Evolutionary conservation across 2,888 invertebrate species (phyloP).

Genomic region (Cephus pygmeus): DNA sequence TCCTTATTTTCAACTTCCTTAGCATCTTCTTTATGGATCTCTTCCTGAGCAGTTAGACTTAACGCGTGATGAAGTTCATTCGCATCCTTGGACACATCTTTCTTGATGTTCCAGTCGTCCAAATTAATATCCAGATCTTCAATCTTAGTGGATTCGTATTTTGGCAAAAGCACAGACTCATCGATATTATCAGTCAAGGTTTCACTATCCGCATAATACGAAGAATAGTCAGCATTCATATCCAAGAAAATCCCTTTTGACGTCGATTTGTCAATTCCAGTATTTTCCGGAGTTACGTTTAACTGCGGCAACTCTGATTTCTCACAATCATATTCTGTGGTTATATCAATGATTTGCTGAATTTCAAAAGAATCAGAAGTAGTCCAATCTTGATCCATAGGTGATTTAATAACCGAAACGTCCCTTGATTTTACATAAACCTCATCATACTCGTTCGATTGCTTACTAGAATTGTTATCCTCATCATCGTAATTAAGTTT

Average conservation of each 20-base stretch:
- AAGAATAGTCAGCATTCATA: slow-evolving; percentile 6
- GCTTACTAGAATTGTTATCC: background rate
- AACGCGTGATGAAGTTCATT: slow-evolving; percentile 46
- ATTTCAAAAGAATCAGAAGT: slow-evolving; percentile 48
- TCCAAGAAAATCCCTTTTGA: slow-evolving; percentile 1
- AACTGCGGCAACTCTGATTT: background rate
- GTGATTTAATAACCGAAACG: slow-evolving; percentile 19
- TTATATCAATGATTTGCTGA: slow-evolving; percentile 14
- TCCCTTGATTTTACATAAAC: background rate
- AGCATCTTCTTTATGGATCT: slow-evolving; percentile 19
- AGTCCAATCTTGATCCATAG: slow-evolving; percentile 40
- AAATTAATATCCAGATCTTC: slow-evolving; percentile 27
- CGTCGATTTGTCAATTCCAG: background rate
- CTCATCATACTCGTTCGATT: slow-evolving; percentile 13
- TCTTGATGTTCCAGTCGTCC: slow-evolving; percentile 23
- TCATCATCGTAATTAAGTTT: background rate
- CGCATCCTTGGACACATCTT: slow-evolving; percentile 13
- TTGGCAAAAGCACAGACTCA: slow-evolving; percentile 39
- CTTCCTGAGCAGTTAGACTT: slow-evolving; percentile 42
- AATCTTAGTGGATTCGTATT: slow-evolving; percentile 50
- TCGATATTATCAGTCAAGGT: background rate
- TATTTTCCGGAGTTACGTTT: background rate
- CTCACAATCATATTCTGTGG: background rate
- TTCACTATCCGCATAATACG: background rate
- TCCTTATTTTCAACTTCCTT: slow-evolving; percentile 15